phyloP scores from a whole-genome alignment of 2,797 vertebrate species.

The Pipistrellus kuhlii region DNA sequence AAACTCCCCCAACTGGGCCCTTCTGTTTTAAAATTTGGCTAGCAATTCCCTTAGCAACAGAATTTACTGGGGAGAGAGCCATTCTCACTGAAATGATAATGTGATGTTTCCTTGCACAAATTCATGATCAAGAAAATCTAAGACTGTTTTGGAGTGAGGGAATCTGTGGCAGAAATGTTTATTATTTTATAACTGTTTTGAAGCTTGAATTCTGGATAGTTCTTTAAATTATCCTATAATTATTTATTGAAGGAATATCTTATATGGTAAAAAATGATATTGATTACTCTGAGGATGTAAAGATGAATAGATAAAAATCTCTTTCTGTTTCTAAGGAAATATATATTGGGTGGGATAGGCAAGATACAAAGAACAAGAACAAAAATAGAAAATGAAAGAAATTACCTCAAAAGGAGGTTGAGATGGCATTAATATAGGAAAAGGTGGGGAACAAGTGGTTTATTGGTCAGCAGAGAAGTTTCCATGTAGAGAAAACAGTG shows the following conservation, averaged over 20 bases:
- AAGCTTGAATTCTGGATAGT: background rate
- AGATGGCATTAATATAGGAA: background rate
- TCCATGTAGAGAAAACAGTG: background rate
- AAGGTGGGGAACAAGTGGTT: background rate
- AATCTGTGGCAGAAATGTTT: background rate
- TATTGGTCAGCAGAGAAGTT: background rate
- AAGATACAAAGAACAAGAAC: background rate
- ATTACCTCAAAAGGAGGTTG: background rate
- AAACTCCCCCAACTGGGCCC: background rate
- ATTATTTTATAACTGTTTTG: slow-evolving; percentile 15
- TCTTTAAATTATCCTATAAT: background rate
- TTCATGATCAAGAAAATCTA: slow-evolving; percentile 46
- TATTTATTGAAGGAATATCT: background rate
- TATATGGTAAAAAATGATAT: background rate
- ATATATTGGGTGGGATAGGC: background rate
- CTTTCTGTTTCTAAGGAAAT: background rate
- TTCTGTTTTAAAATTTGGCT: slow-evolving; percentile 60
- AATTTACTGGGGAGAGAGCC: slow-evolving; percentile 5
- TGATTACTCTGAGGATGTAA: background rate
- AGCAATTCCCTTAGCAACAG: slow-evolving; percentile 61
- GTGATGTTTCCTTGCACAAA: background rate
- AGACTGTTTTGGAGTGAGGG: slow-evolving; percentile 3
- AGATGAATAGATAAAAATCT: background rate
- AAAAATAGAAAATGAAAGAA: slow-evolving; percentile 3
- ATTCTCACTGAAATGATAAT: slow-evolving; percentile 28